phyloP scores from a whole-genome alignment of 2,113 vertebrate species.

The Nibea albiflora region DNA sequence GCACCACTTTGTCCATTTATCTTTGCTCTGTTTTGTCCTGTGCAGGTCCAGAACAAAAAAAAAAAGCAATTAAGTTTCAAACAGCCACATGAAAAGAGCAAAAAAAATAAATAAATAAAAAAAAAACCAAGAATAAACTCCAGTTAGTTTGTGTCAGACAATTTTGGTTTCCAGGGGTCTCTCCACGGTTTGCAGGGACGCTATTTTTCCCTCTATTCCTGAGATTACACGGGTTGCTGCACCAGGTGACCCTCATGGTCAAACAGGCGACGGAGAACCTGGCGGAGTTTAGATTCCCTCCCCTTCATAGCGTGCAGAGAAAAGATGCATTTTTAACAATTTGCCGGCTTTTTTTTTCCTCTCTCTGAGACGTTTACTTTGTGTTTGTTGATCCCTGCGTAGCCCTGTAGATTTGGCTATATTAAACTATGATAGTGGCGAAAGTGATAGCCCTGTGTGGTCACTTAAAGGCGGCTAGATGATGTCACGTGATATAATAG shows the following conservation, averaged over 20 bases:
- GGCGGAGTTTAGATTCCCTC: conserved; percentile 85
- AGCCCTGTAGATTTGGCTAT: conserved; percentile 40
- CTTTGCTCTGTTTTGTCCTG: conserved; percentile 59
- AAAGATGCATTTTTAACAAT: conserved; percentile 78
- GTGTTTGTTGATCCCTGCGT: conserved; percentile 59
- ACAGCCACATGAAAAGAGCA: conserved; percentile 74
- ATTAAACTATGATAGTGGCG: conserved; percentile 40
- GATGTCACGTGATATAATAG: conserved; percentile 47
- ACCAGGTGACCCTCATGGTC: conserved; percentile 87
- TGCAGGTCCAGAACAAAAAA: conserved; percentile 34
- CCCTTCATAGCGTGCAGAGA: conserved; percentile 59
- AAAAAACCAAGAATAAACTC: conserved; percentile 72
- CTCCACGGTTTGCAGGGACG: conserved; percentile 72
- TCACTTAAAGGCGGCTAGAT: conserved; percentile 44
- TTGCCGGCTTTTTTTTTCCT: conserved; percentile 42
- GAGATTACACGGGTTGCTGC: conserved; percentile 92
- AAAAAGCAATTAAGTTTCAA: conserved; percentile 79
- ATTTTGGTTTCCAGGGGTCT: conserved; percentile 76
- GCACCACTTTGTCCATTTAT: conserved; percentile 59
- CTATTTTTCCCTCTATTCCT: conserved; percentile 80
- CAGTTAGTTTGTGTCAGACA: conserved; percentile 75
- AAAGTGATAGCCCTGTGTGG: conserved; percentile 21
- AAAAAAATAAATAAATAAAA: conserved; percentile 3
- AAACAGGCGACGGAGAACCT: conserved; percentile 82
- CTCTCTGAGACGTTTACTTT: conserved; percentile 49